Percentiles rank a stretch among this genome's conserved stretches.
phyloP scores from a whole-genome alignment of 1,140 invertebrate species.

The Drosophila kohkoa region DNA sequence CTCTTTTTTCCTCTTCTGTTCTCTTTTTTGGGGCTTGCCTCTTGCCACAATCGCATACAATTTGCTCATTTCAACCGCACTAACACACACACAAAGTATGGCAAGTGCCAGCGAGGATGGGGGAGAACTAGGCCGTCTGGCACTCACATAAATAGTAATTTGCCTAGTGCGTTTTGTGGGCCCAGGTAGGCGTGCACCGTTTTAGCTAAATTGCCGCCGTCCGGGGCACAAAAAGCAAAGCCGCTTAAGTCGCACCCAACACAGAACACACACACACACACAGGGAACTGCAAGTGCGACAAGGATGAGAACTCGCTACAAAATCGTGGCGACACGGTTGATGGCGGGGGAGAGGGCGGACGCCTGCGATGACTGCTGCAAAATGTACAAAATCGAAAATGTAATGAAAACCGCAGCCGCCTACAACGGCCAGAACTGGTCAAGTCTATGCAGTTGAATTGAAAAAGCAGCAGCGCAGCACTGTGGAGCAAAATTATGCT shows the following conservation, averaged over 20 bases:
- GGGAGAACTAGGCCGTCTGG: constrained; percentile 35
- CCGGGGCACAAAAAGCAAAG: constrained; percentile 72
- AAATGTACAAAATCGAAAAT: constrained; percentile 80
- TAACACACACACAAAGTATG: constrained; percentile 43
- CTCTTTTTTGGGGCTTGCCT: constrained; percentile 38
- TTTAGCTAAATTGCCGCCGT: constrained; percentile 80
- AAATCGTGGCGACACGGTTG: neutral
- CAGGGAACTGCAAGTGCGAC: constrained; percentile 21
- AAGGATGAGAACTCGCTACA: neutral
- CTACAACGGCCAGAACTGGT: constrained; percentile 56
- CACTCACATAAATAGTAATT: constrained; percentile 81
- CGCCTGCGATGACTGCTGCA: constrained; percentile 47
- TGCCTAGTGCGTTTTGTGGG: constrained; percentile 78
- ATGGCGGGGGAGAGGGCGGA: neutral
- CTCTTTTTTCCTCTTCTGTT: constrained; percentile 29
- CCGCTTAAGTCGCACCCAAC: constrained; percentile 73
- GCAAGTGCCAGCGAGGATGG: neutral
- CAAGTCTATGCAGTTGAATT: constrained; percentile 61
- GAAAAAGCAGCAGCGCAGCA: constrained; percentile 58
- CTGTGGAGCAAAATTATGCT: constrained; percentile 32
- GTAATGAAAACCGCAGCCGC: constrained; percentile 74
- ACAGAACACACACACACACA: no score
- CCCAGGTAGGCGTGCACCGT: constrained; percentile 79
- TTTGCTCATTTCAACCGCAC: constrained; percentile 79
- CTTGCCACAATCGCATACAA: constrained; percentile 75